phyloP scores from a whole-genome alignment of 2,797 vertebrate genomes.

The Paramormyrops hopkinsi region DNA sequence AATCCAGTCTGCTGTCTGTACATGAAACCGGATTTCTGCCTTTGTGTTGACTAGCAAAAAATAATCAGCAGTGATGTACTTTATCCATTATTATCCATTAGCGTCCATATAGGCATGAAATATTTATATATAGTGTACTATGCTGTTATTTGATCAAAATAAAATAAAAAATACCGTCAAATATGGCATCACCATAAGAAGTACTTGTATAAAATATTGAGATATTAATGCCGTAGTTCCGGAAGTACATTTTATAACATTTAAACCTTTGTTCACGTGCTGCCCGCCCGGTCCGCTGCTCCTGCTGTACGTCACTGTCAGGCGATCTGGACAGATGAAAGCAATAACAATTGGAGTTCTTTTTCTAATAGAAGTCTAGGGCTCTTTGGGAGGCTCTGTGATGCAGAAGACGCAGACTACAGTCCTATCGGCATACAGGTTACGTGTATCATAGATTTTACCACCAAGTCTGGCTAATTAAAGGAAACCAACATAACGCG shows the following conservation, averaged over 20 bases:
- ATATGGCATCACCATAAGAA: background rate
- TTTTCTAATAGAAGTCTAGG: background rate
- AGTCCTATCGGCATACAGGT: background rate
- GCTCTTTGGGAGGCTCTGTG: background rate
- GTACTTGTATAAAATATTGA: background rate
- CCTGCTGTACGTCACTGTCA: slow-evolving; percentile 77
- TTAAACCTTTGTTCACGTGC: slow-evolving; percentile 89
- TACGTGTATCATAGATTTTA: background rate
- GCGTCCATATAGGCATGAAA: background rate
- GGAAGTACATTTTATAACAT: background rate
- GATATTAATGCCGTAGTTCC: background rate
- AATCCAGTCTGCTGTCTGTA: slow-evolving; percentile 87
- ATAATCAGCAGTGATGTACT: background rate
- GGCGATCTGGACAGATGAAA: slow-evolving; percentile 58
- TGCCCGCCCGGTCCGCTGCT: slow-evolving; percentile 91
- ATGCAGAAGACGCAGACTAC: background rate
- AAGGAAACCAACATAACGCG: background rate
- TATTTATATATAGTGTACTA: background rate
- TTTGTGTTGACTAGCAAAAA: slow-evolving; percentile 74
- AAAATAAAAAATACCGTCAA: background rate
- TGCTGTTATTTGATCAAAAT: background rate
- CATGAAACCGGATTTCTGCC: slow-evolving; percentile 84
- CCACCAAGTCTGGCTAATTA: background rate
- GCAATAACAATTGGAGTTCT: background rate
- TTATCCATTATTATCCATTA: background rate